Percentiles rank a stretch among this genome's conserved stretches.
Conservation (phyloP, 2,113 vertebrate species). For the Ranitomeya variabilis region DNA sequence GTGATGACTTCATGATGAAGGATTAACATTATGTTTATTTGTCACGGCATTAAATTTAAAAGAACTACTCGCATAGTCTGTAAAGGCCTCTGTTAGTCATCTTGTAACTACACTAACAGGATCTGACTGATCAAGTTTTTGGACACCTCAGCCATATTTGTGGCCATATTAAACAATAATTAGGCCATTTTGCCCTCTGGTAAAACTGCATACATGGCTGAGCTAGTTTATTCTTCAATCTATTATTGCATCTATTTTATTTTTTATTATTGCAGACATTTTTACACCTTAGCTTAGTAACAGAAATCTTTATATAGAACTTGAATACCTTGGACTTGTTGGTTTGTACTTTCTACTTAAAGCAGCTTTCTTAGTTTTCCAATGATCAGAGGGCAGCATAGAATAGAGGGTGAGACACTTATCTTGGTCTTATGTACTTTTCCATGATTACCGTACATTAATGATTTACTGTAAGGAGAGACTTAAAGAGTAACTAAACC, state of each 20-base stretch:
- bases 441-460: too few relatives aligned
- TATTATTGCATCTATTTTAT: neutral
- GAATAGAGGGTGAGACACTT: too few relatives aligned
- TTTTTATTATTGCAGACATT: neutral
- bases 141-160: neutral
- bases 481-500: too few relatives aligned
- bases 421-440: too few relatives aligned
- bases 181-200: neutral
- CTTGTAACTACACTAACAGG: neutral
- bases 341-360: too few relatives aligned
- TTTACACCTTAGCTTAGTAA: neutral
- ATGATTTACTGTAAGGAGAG: too few relatives aligned
- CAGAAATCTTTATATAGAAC: neutral
- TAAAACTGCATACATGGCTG: neutral
- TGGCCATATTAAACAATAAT: neutral
- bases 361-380: too few relatives aligned
- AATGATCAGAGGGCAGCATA: too few relatives aligned
- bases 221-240: neutral
- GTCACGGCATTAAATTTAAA: neutral
- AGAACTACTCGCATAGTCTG: neutral
- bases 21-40: neutral
- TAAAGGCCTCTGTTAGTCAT: neutral
- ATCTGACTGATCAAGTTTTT: neutral
- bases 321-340: too few relatives aligned
- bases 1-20: neutral